Evolutionary conservation across 2,888 invertebrate species (phyloP), one percentile per base, ranked within the genome.

Genomic region (Marronus borbonicus): DNA sequence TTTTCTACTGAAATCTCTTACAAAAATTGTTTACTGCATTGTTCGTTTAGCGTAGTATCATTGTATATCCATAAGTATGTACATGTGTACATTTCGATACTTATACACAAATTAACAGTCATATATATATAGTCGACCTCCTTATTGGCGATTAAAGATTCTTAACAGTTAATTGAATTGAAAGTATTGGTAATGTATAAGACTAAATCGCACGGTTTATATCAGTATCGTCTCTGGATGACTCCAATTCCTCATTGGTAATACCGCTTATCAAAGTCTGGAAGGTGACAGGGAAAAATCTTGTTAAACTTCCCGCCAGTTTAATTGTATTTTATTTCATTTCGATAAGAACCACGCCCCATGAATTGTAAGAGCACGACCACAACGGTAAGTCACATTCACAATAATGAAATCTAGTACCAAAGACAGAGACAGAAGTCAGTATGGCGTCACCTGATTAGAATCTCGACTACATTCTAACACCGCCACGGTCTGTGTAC

Each of bases 391-490:
- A 78, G 55, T 76, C 78, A 78, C 76, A 77, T 24, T 72, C 36
- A 36, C 76, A 50, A 77, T 77, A 75, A 78, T 80, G 80, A 80
- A 77, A 80, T 78, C 78, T 79, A 50, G 55, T 64, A 74, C 65
- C 69, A 80, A 75, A 65, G 64, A 74, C 50, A 77, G 55, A 66
- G 76, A 65, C 31, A 31, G 70, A 58, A 70, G 31, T 20, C 44
- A 74, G 62, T 72, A 80, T 78, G 78, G 76, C 80, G 80, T 80
- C 78, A 76, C 70, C 78, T 66, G 76, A 76, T 74, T 78, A 78
- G 39, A 80, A 80, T 80, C 79, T 78, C 64, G 55, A 39, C 66
- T 58, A 76, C 76, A 76, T 76, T 76, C 76, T 76, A 76, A 76
- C 76, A 76, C 66, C 55, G 36, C 39, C 44, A 20, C 12, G 60